Evolutionary conservation across 2,797 vertebrate species (phyloP), one percentile per base, ranked within the genome.

Genomic region (Heliangelus exortis): DNA sequence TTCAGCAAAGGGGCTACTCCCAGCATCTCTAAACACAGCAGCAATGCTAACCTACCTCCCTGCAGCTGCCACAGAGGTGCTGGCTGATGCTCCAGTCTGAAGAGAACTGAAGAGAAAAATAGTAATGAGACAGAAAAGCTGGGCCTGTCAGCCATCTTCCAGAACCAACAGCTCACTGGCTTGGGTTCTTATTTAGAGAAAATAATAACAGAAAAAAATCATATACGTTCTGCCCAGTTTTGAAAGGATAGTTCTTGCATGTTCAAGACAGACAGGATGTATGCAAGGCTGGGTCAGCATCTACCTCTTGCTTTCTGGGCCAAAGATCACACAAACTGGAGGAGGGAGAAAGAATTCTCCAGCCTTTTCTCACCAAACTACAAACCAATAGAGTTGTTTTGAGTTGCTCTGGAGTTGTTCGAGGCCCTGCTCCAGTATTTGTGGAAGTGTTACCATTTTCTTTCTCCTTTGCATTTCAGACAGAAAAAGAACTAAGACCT

Each of bases 1-100:
- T 84, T 74, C 76, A 55, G 67, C 39, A 55, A 55, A 76, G 48
- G 15, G 21, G 19, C 19, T 45, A 6, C 12, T 76, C 36, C 3
- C 0, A 33, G 29, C 1, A 3, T n/a, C 58, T 54, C 54, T 25
- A 25, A 54, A 58, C 51, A 59, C 39, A 53, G 51, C 39, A 13
- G 8, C 10, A 13, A 5, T 10, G 34, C 65, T 53, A 61, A 22
- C 18, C 65, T 14, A 8, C 69, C 21, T 4, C 43, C 14, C 31
- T 12, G 63, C 65, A 73, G 87, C 66, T 48, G 15, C 3, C 1
- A 57, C 79, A 43, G 66, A 78, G 48, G 51, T 17, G 69, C 21
- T 41, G 47, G 36, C 26, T 1, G 1, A 59, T 12, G 4, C 5
- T 9, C 0, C 3, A 25, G 53, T 28, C 48, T 33, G 15, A 41